A percentile compares a stretch with the other conserved stretches of the same genome.
phyloP scores from a whole-genome alignment of 1,140 invertebrate genomes.

The Aphelenchoides besseyi region DNA sequence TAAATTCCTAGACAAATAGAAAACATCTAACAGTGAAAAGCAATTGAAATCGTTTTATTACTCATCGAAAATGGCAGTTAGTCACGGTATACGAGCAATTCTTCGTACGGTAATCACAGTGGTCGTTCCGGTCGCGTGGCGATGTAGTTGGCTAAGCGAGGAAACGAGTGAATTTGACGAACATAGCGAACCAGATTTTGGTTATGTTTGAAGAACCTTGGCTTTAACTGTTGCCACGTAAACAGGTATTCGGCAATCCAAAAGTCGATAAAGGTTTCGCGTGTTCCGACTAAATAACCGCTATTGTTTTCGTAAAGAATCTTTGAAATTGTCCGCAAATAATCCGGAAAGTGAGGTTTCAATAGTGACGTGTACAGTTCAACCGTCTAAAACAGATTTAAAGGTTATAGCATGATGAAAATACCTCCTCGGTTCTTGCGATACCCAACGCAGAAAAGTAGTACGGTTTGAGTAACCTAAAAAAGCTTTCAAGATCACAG shows the following conservation, averaged over 20 bases:
- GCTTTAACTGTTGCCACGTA: constrained; percentile 9
- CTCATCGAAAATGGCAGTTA: too few species aligned
- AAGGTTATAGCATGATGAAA: background rate
- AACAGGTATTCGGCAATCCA: background rate
- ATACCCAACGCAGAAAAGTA: background rate
- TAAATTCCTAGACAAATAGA: too few species aligned
- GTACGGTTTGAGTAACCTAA: constrained; percentile 9
- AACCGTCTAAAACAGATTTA: background rate
- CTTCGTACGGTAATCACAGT: background rate
- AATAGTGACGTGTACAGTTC: background rate
- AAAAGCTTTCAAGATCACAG: too few species aligned
- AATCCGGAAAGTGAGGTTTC: constrained; percentile 5
- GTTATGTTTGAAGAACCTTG: constrained; percentile 10
- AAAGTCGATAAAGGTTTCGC: constrained; percentile 3
- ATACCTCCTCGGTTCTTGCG: constrained; percentile 1
- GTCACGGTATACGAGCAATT: too few species aligned
- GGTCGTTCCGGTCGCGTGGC: constrained; percentile 4
- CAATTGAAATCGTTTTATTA: too few species aligned
- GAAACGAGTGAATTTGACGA: constrained; percentile 5
- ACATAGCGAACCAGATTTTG: constrained; percentile 10
- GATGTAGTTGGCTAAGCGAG: background rate
- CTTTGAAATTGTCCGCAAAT: background rate
- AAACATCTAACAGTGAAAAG: too few species aligned
- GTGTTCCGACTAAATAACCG: background rate
- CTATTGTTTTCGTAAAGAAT: background rate